These are phyloP conservation scores for Leptestheria dahalacensis DNA, from an alignment of 1,140 invertebrate genomes.

Conservation along the genomic window DNA sequence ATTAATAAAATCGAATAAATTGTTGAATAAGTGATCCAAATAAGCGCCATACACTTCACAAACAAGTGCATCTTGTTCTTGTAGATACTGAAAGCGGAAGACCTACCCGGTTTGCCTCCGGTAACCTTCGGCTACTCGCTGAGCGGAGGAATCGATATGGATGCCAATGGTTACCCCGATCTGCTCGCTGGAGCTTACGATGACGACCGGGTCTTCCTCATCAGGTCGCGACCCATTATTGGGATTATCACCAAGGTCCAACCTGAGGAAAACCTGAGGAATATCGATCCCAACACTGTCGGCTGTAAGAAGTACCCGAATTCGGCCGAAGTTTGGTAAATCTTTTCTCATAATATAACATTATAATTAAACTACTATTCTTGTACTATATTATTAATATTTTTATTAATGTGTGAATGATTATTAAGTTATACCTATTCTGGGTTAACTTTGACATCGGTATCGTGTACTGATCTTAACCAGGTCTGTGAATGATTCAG, in stretches of 20 bases:
- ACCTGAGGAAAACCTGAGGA: slow-evolving; percentile 44
- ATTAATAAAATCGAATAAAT: no score
- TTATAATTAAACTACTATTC: no score
- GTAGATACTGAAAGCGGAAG: slow-evolving; percentile 36
- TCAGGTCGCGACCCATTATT: slow-evolving; percentile 69
- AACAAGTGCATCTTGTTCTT: no score
- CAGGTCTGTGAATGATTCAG: no score
- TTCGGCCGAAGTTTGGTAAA: slow-evolving; percentile 58
- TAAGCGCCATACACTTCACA: no score
- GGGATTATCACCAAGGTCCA: slow-evolving; percentile 47
- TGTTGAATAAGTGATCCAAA: no score
- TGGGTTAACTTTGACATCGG: no score
- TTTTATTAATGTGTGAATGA: no score
- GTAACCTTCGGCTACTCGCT: slow-evolving; percentile 77
- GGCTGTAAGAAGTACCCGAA: slow-evolving; percentile 49
- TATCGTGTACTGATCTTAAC: no score
- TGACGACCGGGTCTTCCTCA: slow-evolving; percentile 51
- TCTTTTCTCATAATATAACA: no score
- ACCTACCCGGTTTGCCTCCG: slow-evolving; percentile 33
- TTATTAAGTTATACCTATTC: no score
- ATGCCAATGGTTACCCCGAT: slow-evolving; percentile 83
- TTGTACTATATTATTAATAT: no score
- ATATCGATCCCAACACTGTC: slow-evolving; percentile 61
- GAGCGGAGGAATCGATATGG: slow-evolving; percentile 75
- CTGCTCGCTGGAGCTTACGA: slow-evolving; percentile 77